These are phyloP conservation scores for Hyla sarda DNA, from an alignment of 2,113 vertebrate species.

Conservation along the genomic window DNA sequence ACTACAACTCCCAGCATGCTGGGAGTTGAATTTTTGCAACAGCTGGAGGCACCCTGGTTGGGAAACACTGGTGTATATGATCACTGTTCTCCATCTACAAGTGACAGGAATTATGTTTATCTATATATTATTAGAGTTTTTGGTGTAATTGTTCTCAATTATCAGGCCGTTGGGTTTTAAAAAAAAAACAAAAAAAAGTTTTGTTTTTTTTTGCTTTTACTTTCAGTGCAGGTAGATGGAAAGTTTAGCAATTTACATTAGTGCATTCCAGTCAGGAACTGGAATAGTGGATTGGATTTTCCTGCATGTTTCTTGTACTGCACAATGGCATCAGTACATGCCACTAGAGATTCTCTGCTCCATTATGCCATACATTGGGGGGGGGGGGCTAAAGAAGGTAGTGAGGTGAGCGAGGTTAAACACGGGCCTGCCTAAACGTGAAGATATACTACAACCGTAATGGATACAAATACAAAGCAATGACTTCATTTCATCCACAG, in stretches of 20 bases:
- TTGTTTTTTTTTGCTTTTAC: neutral
- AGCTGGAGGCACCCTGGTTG: too few species aligned
- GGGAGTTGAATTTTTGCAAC: too few species aligned
- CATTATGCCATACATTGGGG: slow-evolving; percentile 16
- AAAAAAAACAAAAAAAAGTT: neutral
- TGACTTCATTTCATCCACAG: slow-evolving; percentile 78
- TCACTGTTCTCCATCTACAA: neutral
- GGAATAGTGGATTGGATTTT: slow-evolving; percentile 23
- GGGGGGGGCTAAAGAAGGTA: neutral
- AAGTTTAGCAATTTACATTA: slow-evolving; percentile 53
- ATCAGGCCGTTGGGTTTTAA: neutral
- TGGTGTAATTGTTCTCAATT: neutral
- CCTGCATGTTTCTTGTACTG: slow-evolving; percentile 36
- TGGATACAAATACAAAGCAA: slow-evolving; percentile 77
- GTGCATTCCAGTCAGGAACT: slow-evolving; percentile 38
- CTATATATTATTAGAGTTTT: neutral
- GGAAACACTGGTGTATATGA: too few species aligned
- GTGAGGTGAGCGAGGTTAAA: slow-evolving; percentile 9
- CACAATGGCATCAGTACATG: slow-evolving; percentile 26
- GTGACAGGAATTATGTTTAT: neutral
- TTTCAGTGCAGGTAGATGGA: slow-evolving; percentile 54
- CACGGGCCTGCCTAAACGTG: slow-evolving; percentile 41
- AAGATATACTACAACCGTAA: slow-evolving; percentile 46
- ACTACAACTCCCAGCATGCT: too few species aligned
- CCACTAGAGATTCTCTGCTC: neutral